Percentiles rank a stretch among this genome's conserved stretches.
phyloP scores from a whole-genome alignment of 2,888 invertebrate species.

The Agrypnus murinus region DNA sequence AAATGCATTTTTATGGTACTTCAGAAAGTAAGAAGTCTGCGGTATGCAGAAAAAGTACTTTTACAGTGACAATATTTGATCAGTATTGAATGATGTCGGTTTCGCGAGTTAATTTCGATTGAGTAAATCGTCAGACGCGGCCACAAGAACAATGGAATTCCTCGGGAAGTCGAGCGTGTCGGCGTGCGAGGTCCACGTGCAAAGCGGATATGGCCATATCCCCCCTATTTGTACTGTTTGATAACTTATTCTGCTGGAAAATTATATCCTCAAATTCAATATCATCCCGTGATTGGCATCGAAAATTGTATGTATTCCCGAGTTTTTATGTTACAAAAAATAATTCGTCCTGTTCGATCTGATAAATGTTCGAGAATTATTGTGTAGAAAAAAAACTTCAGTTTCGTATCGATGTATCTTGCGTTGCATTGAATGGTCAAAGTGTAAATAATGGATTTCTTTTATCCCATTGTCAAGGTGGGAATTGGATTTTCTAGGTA shows the following conservation, averaged over 20 bases:
- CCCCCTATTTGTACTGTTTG: constrained; percentile 49
- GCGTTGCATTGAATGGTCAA: constrained; percentile 61
- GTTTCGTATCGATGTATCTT: constrained; percentile 51
- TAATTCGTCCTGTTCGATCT: constrained; percentile 30
- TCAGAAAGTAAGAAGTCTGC: constrained; percentile 37
- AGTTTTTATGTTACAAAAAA: constrained; percentile 14
- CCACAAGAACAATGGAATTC: constrained; percentile 54
- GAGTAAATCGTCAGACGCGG: constrained; percentile 51
- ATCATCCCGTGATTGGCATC: constrained; percentile 35
- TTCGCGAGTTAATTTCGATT: constrained; percentile 49
- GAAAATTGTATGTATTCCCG: constrained; percentile 20
- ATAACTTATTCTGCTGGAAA: constrained; percentile 49
- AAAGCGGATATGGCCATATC: constrained; percentile 44
- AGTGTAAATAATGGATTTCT: constrained; percentile 68
- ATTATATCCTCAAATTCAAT: constrained; percentile 43
- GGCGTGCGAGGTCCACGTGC: constrained; percentile 53
- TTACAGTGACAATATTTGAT: constrained; percentile 55
- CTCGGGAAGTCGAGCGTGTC: constrained; percentile 53
- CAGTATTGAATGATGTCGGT: constrained; percentile 53
- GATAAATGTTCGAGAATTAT: constrained; percentile 7
- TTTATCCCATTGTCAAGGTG: constrained; percentile 67
- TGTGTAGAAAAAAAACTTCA: constrained; percentile 26
- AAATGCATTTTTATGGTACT: constrained; percentile 45
- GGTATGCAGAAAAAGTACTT: constrained; percentile 50
- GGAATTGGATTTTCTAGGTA: constrained; percentile 66